These are phyloP conservation scores for Calephelis virginiensis DNA, from an alignment of 1,140 invertebrate genomes.

Conservation along the genomic window DNA sequence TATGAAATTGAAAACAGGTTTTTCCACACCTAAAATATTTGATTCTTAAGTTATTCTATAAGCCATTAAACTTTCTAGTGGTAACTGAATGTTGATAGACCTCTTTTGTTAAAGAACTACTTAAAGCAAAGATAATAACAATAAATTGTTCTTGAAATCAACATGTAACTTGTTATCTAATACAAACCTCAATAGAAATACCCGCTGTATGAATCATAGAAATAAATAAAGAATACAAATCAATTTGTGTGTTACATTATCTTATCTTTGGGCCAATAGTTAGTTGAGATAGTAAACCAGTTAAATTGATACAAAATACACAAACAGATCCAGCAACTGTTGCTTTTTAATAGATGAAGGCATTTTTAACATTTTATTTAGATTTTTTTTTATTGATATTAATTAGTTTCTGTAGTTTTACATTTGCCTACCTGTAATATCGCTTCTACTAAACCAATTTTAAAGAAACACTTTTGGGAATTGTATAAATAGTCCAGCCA, in stretches of 20 bases:
- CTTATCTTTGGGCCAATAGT: slow-evolving; percentile 1
- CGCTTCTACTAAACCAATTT: too few relatives aligned
- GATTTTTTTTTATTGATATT: too few relatives aligned
- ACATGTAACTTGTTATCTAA: slow-evolving; percentile 9
- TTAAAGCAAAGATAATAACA: not conserved
- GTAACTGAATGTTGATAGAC: slow-evolving; percentile 1
- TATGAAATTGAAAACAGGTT: too few relatives aligned
- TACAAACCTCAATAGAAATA: slow-evolving; percentile 5
- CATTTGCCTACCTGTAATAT: too few relatives aligned
- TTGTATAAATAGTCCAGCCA: too few relatives aligned
- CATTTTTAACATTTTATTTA: too few relatives aligned
- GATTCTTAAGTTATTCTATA: not conserved
- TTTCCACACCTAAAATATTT: too few relatives aligned
- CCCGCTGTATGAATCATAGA: not conserved
- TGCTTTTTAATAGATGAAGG: too few relatives aligned
- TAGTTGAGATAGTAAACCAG: not conserved
- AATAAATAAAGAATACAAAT: not conserved
- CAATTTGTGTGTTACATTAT: not conserved
- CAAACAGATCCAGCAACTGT: not conserved
- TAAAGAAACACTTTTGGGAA: too few relatives aligned
- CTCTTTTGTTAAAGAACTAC: slow-evolving; percentile 1
- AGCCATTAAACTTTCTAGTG: slow-evolving; percentile 13
- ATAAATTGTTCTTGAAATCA: not conserved
- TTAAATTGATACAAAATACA: not conserved
- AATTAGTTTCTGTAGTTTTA: too few relatives aligned